Evolutionary conservation across 2,797 vertebrate genomes (phyloP).

Genomic region (Epinephelus malabaricus): DNA sequence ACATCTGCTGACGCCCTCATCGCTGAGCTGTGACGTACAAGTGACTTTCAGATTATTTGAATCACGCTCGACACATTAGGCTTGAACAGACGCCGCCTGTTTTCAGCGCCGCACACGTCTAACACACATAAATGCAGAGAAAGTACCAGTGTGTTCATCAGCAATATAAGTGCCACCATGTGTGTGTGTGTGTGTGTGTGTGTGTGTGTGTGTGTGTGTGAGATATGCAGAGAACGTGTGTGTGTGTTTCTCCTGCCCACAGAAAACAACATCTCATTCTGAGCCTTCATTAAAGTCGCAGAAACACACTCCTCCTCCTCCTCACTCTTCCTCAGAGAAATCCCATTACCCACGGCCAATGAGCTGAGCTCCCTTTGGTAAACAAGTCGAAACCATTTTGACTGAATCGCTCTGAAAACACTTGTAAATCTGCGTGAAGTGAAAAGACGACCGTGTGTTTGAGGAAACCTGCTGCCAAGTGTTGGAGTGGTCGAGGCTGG

Average conservation of each 20-base stretch:
- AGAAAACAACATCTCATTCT: conserved; percentile 62
- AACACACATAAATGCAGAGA: conserved; percentile 20
- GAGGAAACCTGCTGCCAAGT: conserved; percentile 52
- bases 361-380: conserved; percentile 56
- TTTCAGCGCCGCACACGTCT: conserved; percentile 24
- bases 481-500: conserved; percentile 17
- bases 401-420: conserved; percentile 44
- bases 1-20: conserved; percentile 8
- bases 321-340: conserved; percentile 60
- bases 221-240: background rate
- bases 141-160: conserved; percentile 24
- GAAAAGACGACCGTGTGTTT: conserved; percentile 46
- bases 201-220: conserved; percentile 26
- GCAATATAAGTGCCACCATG: conserved; percentile 10
- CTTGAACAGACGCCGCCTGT: conserved; percentile 51
- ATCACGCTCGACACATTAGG: conserved; percentile 66
- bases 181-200: conserved; percentile 25
- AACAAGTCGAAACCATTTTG: conserved; percentile 62
- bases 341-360: conserved; percentile 55
- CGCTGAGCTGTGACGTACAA: conserved; percentile 18
- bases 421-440: conserved; percentile 46
- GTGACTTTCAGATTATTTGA: conserved; percentile 29
- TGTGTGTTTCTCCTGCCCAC: conserved; percentile 15
- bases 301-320: conserved; percentile 46
- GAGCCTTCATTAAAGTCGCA: conserved; percentile 41